A percentile compares a stretch with the other conserved stretches of the same genome.
These are phyloP conservation scores for Clarias pachynema DNA, from an alignment of 2,797 vertebrate genomes.

Conservation along the genomic window DNA sequence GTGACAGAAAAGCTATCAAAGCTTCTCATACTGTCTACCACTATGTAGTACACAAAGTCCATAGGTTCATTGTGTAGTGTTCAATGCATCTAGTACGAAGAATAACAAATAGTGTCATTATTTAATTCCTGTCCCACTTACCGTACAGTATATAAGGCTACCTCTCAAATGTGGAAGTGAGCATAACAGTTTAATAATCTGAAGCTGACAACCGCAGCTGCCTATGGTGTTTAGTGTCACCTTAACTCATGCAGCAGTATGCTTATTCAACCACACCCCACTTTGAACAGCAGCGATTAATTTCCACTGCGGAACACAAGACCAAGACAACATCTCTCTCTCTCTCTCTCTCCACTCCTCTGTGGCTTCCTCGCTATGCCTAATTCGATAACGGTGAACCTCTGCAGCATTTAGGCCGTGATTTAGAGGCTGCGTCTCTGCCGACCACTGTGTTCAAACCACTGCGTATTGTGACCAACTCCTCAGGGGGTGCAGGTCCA, in stretches of 20 bases:
- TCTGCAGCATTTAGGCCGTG: conserved; percentile 51
- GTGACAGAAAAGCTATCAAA: background rate
- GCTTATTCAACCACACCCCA: background rate
- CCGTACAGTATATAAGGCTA: background rate
- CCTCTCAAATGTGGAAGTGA: background rate
- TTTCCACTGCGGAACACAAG: conserved; percentile 13
- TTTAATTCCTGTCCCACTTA: background rate
- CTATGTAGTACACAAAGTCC: background rate
- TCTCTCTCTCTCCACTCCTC: background rate
- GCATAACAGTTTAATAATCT: background rate
- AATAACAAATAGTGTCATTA: background rate
- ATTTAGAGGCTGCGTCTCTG: conserved; percentile 48
- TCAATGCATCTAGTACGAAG: background rate
- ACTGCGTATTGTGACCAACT: conserved; percentile 51
- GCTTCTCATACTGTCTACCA: background rate
- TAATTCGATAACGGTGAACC: conserved; percentile 49
- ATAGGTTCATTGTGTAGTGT: background rate
- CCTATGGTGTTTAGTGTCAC: background rate
- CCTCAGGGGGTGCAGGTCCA: conserved; percentile 43
- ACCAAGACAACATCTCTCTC: conserved; percentile 27
- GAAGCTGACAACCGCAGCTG: background rate
- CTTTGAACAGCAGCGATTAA: conserved; percentile 19
- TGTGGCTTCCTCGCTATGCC: conserved; percentile 17
- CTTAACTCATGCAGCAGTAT: background rate
- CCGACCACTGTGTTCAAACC: conserved; percentile 41